Evolutionary conservation across 2,113 vertebrate genomes (phyloP).

Genomic region (Apus apus): DNA sequence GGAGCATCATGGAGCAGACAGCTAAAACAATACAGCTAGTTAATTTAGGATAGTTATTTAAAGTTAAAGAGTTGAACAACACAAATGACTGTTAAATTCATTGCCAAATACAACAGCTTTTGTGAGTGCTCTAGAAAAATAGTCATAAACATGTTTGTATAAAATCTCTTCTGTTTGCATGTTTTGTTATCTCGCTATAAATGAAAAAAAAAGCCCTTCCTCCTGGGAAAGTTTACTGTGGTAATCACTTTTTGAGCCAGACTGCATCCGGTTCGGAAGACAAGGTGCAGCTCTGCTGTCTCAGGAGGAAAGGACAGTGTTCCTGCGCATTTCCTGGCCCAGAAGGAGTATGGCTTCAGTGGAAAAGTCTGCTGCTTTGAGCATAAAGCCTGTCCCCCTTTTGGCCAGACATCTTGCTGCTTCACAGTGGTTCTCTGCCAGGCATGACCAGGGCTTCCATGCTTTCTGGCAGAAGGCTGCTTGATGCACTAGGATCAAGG

Average conservation of each 20-base stretch:
- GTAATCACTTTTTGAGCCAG: background rate
- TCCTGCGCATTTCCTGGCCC: background rate
- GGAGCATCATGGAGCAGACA: conserved; percentile 46
- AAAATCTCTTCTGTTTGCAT: background rate
- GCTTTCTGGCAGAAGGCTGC: background rate
- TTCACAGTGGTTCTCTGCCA: background rate
- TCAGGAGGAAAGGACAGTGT: background rate
- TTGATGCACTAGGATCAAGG: background rate
- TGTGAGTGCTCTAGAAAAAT: background rate
- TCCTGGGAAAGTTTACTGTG: background rate
- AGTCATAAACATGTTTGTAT: background rate
- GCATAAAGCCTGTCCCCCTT: background rate
- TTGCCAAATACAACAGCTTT: conserved; percentile 9
- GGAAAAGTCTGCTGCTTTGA: background rate
- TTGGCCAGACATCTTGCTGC: background rate
- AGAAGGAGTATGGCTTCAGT: background rate
- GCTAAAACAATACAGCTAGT: conserved; percentile 29
- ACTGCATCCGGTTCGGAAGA: background rate
- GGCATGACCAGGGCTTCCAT: background rate
- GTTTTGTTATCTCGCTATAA: background rate
- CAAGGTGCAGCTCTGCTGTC: background rate
- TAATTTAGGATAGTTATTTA: conserved; percentile 37
- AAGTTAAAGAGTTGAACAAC: conserved; percentile 23
- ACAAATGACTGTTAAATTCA: background rate
- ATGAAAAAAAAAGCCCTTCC: background rate